Base-by-base conservation (phyloP, 2,888 invertebrate genomes). In the Leptopilina syphax region DNA sequence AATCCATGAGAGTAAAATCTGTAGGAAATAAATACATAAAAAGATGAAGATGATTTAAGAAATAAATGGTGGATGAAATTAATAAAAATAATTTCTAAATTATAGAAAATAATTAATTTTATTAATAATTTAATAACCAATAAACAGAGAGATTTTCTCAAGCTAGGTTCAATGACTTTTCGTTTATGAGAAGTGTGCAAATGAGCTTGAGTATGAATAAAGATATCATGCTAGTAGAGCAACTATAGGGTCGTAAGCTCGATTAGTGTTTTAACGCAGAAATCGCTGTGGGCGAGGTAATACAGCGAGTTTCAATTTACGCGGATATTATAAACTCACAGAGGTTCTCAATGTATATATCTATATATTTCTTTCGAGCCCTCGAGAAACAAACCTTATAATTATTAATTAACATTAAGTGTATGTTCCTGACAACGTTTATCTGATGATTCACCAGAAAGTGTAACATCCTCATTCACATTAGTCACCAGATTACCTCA, bases 151-250 rank as follows among this genome's bases (percentile, higher is more conserved):
- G 54, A 27, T 68, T 18, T 10, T 27, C 12, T 73, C 34, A 13
- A 73, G 8, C 4, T 6, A 73, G 13, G 73, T 73, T 73, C 73
- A 73, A 34, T 73, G 73, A 73, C 73, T 57, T 41, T 57, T 27
- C 27, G 13, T 73, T 34, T 34, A 34, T n/a, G 70, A n/a, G 9
- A 73, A 73, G 57, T 57, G 70, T 70, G 73, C 50, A 73, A 57
- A 73, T 57, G 73, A 27, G 57, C 34, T 57, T 73, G 73, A 73
- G 57, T 57, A 73, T 73, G 73, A n/a, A 57, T 73, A 73, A 54
- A 57, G 54, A 73, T 34, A 73, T 73, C 57, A 73, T 34, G 57
- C 50, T 44, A 50, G 67, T 67, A 47, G 66, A 41, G 41, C 3
- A 63, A 24, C 18, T 68, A 3, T 47, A 68, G 68, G 18, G 50